Base-by-base conservation (phyloP, 2,113 vertebrate species). In the Etheostoma cragini region DNA sequence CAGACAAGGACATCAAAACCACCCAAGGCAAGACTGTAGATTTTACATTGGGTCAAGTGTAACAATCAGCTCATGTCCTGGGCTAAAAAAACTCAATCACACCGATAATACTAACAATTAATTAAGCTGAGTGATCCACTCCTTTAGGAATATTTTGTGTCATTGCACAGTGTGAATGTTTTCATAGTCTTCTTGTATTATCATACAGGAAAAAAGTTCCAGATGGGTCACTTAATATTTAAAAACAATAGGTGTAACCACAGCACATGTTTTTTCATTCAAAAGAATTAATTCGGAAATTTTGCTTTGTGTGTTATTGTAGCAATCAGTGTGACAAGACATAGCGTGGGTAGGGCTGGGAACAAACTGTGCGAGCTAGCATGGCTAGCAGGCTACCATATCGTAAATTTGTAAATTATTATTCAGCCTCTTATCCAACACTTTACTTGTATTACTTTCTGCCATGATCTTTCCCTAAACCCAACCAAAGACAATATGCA, bases 1-100 rank as follows among this genome's bases (percentile, higher is more conserved):
- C 62, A 63, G 26, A 76, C 35, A 49, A 65, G 72, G 65, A 70
- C 79, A 45, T 87, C 42, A 53, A 11, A 66, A 69, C 30, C 70
- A 74, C 82, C 78, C 58, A 45, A 76, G 80, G 82, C 80, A 45
- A 72, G n/a, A 58, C 30, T 75, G 69, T 64, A 38, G 49, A 63
- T 66, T 67, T 69, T 30, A 74, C 24, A 81, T 60, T 57, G n/a
- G 63, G 74, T 74, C 71, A 62, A 13, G 45, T 21, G 1, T 8
- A 42, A 64, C 1, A 26, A 10, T 38, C 15, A 56, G 49, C 24
- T 57, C 49, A 70, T 8, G 35, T 21, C 8, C 19, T 33, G 13
- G 13, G 60, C 45, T 45, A 56, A 56, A 26, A n/a, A 46, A 19
- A 7, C 14, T n/a, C 14, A 10, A 19, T 16, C 26, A 8, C 26